These are phyloP conservation scores for Drosophila phalerata DNA, from an alignment of 2,888 invertebrate genomes.

Conservation along the genomic window DNA sequence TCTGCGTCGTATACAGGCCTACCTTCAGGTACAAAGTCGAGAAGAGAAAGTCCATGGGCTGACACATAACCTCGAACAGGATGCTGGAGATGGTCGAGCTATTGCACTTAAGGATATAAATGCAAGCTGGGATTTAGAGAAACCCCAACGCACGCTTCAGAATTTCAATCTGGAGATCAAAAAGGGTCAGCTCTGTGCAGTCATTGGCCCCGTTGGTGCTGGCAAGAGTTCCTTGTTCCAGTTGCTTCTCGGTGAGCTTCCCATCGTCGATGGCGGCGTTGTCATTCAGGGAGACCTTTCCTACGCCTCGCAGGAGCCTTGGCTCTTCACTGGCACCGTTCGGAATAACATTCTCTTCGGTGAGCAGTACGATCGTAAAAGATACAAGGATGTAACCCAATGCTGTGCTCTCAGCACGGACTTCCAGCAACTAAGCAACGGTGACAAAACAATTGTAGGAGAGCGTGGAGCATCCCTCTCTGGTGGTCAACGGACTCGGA, in stretches of 20 bases:
- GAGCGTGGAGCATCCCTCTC: conserved; percentile 91
- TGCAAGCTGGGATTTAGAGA: conserved; percentile 86
- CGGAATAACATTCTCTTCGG: conserved; percentile 92
- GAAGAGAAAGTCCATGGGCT: conserved; percentile 82
- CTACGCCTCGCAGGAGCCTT: conserved; percentile 90
- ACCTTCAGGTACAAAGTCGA: conserved; percentile 87
- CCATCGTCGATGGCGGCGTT: conserved; percentile 86
- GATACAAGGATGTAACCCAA: conserved; percentile 88
- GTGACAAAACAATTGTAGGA: conserved; percentile 90
- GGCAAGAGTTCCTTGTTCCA: conserved; percentile 89
- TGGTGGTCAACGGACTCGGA: conserved; percentile 91
- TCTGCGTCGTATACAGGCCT: conserved; percentile 87
- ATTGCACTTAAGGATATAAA: conserved; percentile 85
- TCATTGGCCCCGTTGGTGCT: conserved; percentile 95
- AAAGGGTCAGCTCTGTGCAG: conserved; percentile 90
- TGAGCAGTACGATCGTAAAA: conserved; percentile 86
- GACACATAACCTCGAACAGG: conserved; percentile 75
- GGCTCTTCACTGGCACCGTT: conserved; percentile 89
- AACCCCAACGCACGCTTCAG: conserved; percentile 87
- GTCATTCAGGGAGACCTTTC: conserved; percentile 87
- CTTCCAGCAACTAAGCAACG: conserved; percentile 88
- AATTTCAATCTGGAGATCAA: conserved; percentile 87
- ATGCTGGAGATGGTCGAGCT: conserved; percentile 71
- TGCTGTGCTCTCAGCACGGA: conserved; percentile 84
- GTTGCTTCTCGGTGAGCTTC: conserved; percentile 88